A percentile compares a stretch with the other conserved stretches of the same genome.
Evolutionary conservation across 1,140 invertebrate genomes (phyloP).

Genomic region (Drosophila saltans): DNA sequence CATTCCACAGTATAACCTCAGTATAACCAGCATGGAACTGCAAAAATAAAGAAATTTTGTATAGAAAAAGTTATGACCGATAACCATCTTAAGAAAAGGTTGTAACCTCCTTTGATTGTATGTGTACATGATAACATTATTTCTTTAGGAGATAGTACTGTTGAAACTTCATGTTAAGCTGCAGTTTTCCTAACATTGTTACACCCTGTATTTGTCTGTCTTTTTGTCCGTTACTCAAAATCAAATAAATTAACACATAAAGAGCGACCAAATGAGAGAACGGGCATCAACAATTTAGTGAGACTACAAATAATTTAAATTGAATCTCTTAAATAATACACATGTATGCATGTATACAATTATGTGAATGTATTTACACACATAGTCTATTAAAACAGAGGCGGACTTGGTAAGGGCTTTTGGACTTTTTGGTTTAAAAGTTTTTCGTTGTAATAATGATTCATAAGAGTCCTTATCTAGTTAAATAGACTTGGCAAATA

Average conservation of each 20-base stretch:
- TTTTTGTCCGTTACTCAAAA: slow-evolving; percentile 32
- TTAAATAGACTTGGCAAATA: too few relatives aligned
- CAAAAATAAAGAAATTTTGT: slow-evolving; percentile 35
- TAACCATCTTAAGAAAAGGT: too few relatives aligned
- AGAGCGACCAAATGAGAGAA: slow-evolving; percentile 32
- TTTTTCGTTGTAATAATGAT: too few relatives aligned
- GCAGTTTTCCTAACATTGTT: neutral
- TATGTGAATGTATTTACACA: neutral
- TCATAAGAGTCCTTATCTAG: too few relatives aligned
- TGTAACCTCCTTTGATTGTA: too few relatives aligned
- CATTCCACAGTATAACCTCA: slow-evolving; percentile 91
- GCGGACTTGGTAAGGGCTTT: too few relatives aligned
- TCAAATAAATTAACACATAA: slow-evolving; percentile 26
- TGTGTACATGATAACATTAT: too few relatives aligned
- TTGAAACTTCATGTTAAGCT: neutral
- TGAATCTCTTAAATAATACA: slow-evolving; percentile 5
- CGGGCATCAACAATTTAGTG: neutral
- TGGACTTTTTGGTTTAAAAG: too few relatives aligned
- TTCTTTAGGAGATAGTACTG: too few relatives aligned
- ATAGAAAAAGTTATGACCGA: too few relatives aligned
- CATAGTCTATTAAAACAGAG: too few relatives aligned
- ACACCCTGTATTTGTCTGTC: slow-evolving; percentile 51
- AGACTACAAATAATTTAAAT: slow-evolving; percentile 1
- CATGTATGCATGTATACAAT: neutral
- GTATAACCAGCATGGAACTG: slow-evolving; percentile 91